Percentiles rank a stretch among this genome's conserved stretches.
These are phyloP conservation scores for Ornithoptera priamus DNA, from an alignment of 2,888 invertebrate genomes.

Conservation along the genomic window DNA sequence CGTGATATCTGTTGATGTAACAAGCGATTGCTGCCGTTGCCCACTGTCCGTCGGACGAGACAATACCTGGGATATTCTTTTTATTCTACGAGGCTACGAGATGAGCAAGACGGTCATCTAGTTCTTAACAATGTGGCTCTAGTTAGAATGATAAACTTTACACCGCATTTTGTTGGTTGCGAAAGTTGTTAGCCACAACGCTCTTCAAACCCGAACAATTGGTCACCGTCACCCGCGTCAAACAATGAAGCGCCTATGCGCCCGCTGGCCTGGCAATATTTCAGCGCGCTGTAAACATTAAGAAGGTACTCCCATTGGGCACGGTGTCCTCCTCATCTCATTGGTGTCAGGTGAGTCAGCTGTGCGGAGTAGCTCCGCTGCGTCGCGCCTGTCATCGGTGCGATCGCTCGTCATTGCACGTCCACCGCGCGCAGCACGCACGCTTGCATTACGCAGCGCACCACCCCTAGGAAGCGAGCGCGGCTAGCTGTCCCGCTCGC, in stretches of 20 bases:
- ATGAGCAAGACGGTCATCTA: too few relatives aligned
- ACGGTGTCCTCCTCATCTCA: constrained; percentile 51
- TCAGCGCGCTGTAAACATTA: constrained; percentile 38
- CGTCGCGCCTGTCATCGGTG: constrained; percentile 68
- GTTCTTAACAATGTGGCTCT: too few relatives aligned
- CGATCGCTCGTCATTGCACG: constrained; percentile 78
- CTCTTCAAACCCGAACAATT: too few relatives aligned
- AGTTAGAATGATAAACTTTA: too few relatives aligned
- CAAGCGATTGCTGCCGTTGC: too few relatives aligned
- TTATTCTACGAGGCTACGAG: too few relatives aligned
- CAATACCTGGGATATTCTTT: too few relatives aligned
- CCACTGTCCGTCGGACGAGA: too few relatives aligned
- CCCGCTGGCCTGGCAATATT: constrained; percentile 39
- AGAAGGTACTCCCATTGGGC: constrained; percentile 44
- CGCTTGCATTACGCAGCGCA: constrained; percentile 79
- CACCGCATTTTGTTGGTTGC: too few relatives aligned
- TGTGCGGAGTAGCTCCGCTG: constrained; percentile 61
- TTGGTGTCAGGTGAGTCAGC: constrained; percentile 69
- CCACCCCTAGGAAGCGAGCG: constrained; percentile 71
- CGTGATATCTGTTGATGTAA: too few relatives aligned
- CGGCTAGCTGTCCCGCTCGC: constrained; percentile 57
- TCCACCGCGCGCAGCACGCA: constrained; percentile 79
- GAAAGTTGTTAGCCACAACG: too few relatives aligned
- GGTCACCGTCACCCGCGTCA: constrained; percentile 64
- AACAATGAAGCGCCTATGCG: constrained; percentile 43